Conservation (phyloP, 2,113 vertebrate genomes). For the Petrocephalus microphthalmus region DNA sequence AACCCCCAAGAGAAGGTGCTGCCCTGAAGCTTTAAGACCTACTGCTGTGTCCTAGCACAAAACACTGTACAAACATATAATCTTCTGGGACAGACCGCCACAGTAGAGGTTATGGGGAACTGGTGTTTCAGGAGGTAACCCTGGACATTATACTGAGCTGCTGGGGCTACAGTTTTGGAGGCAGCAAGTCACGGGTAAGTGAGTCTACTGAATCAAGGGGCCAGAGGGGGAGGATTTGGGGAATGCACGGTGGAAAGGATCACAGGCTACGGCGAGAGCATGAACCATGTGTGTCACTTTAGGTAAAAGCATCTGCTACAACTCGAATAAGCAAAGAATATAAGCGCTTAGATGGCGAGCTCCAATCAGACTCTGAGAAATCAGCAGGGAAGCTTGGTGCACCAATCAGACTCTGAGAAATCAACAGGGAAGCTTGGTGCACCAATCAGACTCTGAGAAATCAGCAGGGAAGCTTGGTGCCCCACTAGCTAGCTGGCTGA, state of each 20-base stretch:
- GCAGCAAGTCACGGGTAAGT: background rate
- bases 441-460: constrained; percentile 48
- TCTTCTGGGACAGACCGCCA: background rate
- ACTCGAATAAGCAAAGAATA: background rate
- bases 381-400: too few species aligned
- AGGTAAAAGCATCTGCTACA: background rate
- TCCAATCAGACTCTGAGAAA: too few species aligned
- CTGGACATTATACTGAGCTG: background rate
- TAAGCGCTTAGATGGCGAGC: too few species aligned
- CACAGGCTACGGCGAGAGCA: background rate
- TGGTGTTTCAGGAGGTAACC: background rate
- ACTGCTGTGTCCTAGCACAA: background rate
- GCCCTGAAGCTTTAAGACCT: background rate
- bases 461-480: constrained; percentile 52
- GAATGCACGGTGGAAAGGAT: background rate
- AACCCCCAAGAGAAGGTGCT: background rate
- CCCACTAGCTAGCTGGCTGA: constrained; percentile 62
- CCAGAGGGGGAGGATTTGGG: background rate
- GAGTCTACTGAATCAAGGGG: too few species aligned
- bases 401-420: too few species aligned
- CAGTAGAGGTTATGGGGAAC: background rate
- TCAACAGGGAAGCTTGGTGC: too few species aligned
- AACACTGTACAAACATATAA: background rate
- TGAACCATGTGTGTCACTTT: background rate
- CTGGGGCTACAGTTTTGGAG: background rate